Conservation (phyloP, 2,797 vertebrate species). For the Adelosebastes latens region DNA sequence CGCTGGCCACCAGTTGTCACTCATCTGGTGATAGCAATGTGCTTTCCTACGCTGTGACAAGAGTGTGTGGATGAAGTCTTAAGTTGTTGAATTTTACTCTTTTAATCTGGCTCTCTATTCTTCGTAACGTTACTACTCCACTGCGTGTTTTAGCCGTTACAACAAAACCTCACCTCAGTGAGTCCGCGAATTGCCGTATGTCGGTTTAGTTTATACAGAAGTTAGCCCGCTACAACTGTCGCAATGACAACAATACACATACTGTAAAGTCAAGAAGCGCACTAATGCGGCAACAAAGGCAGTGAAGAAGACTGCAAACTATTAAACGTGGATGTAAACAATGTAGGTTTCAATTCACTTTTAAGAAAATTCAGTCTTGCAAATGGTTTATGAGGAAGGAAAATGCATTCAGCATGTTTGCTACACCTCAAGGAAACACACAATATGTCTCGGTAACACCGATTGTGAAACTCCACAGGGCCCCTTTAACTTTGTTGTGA, state of each 20-base stretch:
- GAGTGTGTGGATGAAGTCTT: no score
- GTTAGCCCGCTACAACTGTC: fast-evolving
- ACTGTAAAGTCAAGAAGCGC: not conserved
- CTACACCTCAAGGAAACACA: not conserved
- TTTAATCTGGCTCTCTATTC: no score
- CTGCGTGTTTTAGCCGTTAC: fast-evolving
- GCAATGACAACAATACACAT: not conserved
- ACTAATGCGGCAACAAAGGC: not conserved
- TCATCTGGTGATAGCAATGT: no score
- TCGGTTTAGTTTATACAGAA: fast-evolving
- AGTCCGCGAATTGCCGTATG: no score
- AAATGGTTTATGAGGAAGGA: not conserved
- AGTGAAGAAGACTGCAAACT: not conserved
- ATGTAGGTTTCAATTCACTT: not conserved
- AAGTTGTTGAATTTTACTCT: no score
- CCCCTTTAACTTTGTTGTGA: not conserved
- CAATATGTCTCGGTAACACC: not conserved
- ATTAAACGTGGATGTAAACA: not conserved
- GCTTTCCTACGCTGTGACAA: no score
- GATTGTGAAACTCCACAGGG: not conserved
- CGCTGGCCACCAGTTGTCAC: no score
- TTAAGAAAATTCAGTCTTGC: not conserved
- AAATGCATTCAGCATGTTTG: not conserved
- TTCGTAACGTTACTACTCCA: no score
- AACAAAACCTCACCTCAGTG: no score